Evolutionary conservation across 2,797 vertebrate species (phyloP).

Genomic region (Hydrophis major): DNA sequence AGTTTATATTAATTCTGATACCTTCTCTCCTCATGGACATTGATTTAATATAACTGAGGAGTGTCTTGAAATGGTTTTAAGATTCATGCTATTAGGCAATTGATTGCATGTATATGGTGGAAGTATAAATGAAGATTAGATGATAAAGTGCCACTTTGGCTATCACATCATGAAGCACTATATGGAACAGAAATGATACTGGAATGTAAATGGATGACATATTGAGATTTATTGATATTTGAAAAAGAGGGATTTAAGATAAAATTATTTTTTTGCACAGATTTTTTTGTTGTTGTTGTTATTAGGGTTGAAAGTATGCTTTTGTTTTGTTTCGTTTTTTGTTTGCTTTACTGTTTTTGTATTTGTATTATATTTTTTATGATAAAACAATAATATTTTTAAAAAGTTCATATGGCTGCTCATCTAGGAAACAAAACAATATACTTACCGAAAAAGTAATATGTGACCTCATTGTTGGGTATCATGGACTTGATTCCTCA

Average conservation of each 20-base stretch:
- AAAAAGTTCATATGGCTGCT: not conserved
- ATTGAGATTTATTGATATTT: not conserved
- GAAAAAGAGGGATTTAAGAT: not conserved
- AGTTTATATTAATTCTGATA: not conserved
- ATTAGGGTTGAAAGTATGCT: too few relatives aligned
- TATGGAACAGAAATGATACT: not conserved
- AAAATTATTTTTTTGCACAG: not conserved
- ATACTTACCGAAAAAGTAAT: not conserved
- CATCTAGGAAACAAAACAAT: not conserved
- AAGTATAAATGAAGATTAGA: not conserved
- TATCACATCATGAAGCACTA: not conserved
- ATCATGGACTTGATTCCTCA: slow-evolving; percentile 12
- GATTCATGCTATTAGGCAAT: not conserved
- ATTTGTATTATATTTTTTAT: not conserved
- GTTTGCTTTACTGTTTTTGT: not conserved
- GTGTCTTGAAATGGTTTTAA: not conserved
- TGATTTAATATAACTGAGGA: not conserved
- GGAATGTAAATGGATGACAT: not conserved
- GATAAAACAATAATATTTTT: not conserved
- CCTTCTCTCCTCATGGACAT: not conserved
- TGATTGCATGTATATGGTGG: not conserved
- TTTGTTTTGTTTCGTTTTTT: too few relatives aligned
- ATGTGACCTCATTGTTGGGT: not conserved
- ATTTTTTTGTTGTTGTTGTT: too few relatives aligned
- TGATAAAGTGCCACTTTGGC: not conserved